A percentile compares a stretch with the other conserved stretches of the same genome.
Evolutionary conservation across 2,113 vertebrate species (phyloP).

Genomic region (Ramphastos sulfuratus): DNA sequence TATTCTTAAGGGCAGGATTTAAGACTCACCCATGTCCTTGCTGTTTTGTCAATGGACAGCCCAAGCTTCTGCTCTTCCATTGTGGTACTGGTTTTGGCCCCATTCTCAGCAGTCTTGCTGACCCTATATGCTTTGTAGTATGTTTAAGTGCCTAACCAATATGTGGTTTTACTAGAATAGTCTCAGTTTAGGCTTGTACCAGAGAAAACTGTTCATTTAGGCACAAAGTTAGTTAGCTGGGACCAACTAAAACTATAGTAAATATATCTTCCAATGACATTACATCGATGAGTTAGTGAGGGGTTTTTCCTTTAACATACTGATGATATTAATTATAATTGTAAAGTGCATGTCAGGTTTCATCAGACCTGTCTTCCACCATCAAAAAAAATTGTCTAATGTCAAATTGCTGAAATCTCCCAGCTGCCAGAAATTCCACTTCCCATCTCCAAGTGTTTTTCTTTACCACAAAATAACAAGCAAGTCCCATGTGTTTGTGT

Average conservation of each 20-base stretch:
- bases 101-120: background rate
- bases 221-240: background rate
- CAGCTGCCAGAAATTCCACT: constrained; percentile 36
- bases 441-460: constrained; percentile 23
- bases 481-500: background rate
- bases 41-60: background rate
- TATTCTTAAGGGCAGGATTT: background rate
- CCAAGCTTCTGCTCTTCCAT: background rate
- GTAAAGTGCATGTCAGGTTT: background rate
- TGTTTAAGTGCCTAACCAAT: background rate
- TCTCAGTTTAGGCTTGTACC: background rate
- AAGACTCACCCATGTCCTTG: background rate
- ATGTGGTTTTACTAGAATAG: background rate
- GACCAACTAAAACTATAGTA: background rate
- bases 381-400: constrained; percentile 24
- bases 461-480: constrained; percentile 33
- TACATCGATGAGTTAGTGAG: background rate
- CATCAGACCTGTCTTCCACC: constrained; percentile 31
- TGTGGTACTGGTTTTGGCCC: background rate
- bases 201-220: background rate
- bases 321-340: constrained; percentile 16
- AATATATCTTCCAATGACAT: background rate
- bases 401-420: constrained; percentile 3
- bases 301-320: background rate
- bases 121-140: background rate